Conservation (phyloP, 2,113 vertebrate species). For the Calonectris borealis region DNA sequence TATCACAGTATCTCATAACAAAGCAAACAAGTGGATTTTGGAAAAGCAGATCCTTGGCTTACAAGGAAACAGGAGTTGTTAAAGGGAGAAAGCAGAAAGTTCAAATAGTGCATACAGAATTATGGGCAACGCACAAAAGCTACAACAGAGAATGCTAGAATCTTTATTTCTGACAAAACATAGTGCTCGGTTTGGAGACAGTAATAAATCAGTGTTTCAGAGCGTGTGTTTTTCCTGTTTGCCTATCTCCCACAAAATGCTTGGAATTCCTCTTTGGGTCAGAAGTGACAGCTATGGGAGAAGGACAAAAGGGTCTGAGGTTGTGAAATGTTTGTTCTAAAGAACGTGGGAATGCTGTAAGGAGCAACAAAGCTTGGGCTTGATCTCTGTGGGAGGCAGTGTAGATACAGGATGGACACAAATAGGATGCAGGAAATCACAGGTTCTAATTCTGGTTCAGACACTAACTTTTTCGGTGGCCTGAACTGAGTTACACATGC, state of each 20-base stretch:
- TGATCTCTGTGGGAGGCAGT: constrained; percentile 38
- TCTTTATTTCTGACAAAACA: constrained; percentile 29
- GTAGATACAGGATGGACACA: not conserved
- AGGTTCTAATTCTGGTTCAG: not conserved
- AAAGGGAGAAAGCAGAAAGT: not conserved
- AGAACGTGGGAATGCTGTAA: constrained; percentile 51
- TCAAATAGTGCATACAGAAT: not conserved
- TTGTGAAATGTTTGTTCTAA: constrained; percentile 56
- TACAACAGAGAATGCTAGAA: not conserved
- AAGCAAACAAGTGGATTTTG: not conserved
- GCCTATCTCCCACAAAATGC: constrained; percentile 46
- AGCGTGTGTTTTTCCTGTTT: constrained; percentile 55
- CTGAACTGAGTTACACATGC: not conserved
- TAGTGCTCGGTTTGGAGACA: not conserved
- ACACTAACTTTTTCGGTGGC: constrained; percentile 1
- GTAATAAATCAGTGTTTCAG: constrained; percentile 42
- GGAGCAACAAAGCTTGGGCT: not conserved
- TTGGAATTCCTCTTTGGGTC: constrained; percentile 51
- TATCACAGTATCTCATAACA: not conserved
- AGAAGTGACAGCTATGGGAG: constrained; percentile 55
- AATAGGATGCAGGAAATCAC: not conserved
- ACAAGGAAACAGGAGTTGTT: not conserved
- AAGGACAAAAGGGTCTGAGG: constrained; percentile 51
- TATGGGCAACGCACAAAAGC: not conserved
- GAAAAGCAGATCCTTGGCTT: not conserved